Conservation (phyloP, 2,797 vertebrate genomes). For the Diceros bicornis region DNA sequence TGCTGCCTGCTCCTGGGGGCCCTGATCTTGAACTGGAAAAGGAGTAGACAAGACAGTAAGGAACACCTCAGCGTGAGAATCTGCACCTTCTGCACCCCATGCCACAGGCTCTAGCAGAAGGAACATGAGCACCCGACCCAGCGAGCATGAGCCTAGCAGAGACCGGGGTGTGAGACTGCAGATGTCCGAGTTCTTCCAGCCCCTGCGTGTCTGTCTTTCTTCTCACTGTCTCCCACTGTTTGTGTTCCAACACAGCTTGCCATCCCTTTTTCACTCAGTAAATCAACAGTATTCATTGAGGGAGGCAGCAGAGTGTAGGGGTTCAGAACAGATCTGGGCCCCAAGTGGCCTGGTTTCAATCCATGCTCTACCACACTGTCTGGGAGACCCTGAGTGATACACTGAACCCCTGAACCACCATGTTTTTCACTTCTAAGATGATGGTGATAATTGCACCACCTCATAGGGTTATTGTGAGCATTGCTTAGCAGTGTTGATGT, state of each 20-base stretch:
- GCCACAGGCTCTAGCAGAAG: neutral
- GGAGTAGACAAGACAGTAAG: neutral
- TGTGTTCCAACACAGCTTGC: neutral
- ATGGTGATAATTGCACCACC: neutral
- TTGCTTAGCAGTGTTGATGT: rapidly evolving
- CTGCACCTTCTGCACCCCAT: rapidly evolving
- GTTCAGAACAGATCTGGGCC: neutral
- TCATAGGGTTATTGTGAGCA: rapidly evolving
- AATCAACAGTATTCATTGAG: neutral
- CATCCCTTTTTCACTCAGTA: neutral
- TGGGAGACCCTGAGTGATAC: rapidly evolving
- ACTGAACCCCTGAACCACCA: too few relatives aligned
- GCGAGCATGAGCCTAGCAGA: neutral
- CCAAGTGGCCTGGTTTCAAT: neutral
- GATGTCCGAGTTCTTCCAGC: neutral
- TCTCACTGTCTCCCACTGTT: neutral
- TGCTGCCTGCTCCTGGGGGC: too few relatives aligned
- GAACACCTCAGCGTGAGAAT: neutral
- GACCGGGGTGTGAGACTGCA: neutral
- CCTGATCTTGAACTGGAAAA: neutral
- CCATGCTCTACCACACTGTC: neutral
- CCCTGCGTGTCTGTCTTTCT: neutral
- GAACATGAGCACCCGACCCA: too few relatives aligned
- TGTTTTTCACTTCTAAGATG: neutral
- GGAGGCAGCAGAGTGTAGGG: neutral